phyloP scores from a whole-genome alignment of 2,888 invertebrate species.

The Polymixis flavicincta region DNA sequence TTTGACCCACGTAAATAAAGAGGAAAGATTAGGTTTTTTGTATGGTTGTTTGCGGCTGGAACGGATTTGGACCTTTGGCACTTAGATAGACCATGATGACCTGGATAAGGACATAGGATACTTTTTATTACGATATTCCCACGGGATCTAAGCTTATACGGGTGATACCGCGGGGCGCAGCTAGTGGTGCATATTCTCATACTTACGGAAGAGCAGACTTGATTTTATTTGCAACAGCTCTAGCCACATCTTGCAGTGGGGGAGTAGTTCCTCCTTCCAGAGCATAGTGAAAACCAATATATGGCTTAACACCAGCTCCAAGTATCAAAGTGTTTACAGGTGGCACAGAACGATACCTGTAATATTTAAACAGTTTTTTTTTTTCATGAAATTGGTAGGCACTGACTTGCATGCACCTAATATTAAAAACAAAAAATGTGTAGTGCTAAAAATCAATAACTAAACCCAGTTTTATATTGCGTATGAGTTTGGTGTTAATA shows the following conservation, averaged over 20 bases:
- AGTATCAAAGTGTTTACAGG: constrained; percentile 94
- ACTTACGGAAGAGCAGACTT: constrained; percentile 95
- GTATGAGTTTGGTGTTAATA: neutral
- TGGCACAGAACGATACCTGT: constrained; percentile 93
- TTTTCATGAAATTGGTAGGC: neutral
- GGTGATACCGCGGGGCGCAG: too few relatives aligned
- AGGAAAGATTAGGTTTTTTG: too few relatives aligned
- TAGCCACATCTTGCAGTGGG: constrained; percentile 97
- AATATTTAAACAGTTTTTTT: constrained; percentile 18
- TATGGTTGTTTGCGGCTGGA: too few relatives aligned
- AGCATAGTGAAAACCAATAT: constrained; percentile 96
- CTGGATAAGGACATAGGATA: too few relatives aligned
- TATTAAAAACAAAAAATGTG: neutral
- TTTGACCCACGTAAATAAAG: too few relatives aligned
- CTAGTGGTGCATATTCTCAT: constrained; percentile 14
- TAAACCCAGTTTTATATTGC: neutral
- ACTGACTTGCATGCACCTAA: neutral
- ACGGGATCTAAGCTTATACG: too few relatives aligned
- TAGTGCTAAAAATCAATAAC: neutral
- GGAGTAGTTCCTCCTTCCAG: constrained; percentile 95
- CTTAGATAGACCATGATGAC: too few relatives aligned
- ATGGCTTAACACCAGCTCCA: constrained; percentile 95
- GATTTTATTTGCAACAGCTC: constrained; percentile 96
- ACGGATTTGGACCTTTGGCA: too few relatives aligned
- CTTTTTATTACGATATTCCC: too few relatives aligned